Evolutionary conservation across 2,888 invertebrate species (phyloP), one percentile per base, ranked within the genome.

Genomic region (Drosophila merina): DNA sequence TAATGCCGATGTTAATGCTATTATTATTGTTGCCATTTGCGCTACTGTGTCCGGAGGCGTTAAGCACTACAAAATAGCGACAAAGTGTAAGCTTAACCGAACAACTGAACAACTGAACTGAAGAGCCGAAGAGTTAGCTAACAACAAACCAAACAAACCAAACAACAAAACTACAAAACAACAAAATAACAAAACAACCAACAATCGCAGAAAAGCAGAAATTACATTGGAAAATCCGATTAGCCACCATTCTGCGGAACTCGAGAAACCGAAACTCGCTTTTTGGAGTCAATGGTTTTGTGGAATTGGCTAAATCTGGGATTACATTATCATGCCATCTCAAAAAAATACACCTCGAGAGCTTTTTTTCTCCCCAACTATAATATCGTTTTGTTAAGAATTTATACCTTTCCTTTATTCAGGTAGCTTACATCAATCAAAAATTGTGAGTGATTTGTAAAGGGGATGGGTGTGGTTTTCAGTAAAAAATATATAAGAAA

Each of bases 211-310:
- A 28, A 45, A 26, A 64, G 75, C 72, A 75, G 68, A 87, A 83
- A 85, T 85, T 82, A 82, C 73, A 79, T 75, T 76, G 72, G 33
- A 47, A 42, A 74, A 75, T 50, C 52, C 72, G 71, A 74, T 86
- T 83, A 82, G 72, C 66, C 68, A 66, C 76, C 79, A 72, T 70
- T 79, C 83, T 72, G 72, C 72, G 67, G 82, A 45, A 78, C 79
- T 66, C 47, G 0, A 73, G 73, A 67, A 67, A 75, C 55, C 58
- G 57, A 68, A 56, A 57, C 26, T 49, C 45, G 26, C 51, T 31
- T 63, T 68, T 50, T 45, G 48, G 52, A 57, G 57, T 57, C 74
- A 80, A 84, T 73, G 57, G 63, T 67, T 36, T 66, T 57, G 38
- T 33, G 12, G 26, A 49, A 66, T 57, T 66, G 44, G 55, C 31